Conservation (phyloP, 1,140 invertebrate species). For the Drosophila melanica region DNA sequence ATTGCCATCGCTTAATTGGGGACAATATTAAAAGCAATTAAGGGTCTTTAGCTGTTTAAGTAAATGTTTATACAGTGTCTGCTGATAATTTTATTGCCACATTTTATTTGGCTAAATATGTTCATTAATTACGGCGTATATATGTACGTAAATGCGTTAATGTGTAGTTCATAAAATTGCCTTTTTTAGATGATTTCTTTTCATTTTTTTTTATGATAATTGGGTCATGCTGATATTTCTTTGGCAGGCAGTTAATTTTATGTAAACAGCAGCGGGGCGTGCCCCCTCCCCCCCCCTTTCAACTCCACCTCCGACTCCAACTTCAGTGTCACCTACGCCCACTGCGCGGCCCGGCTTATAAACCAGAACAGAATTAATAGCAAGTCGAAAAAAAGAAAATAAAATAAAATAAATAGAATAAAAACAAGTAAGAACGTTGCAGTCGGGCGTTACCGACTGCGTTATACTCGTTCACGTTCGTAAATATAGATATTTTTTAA, state of each 20-base stretch:
- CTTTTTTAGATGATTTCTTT: slow-evolving; percentile 5
- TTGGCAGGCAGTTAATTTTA: slow-evolving; percentile 48
- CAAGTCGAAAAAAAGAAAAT: background rate
- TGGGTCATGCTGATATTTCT: slow-evolving; percentile 61
- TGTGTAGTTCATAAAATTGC: slow-evolving; percentile 24
- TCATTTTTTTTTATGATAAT: slow-evolving; percentile 47
- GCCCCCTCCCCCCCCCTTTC: background rate
- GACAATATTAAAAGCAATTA: background rate
- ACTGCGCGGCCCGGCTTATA: slow-evolving; percentile 28
- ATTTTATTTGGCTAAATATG: slow-evolving; percentile 34
- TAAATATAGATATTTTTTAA: no score
- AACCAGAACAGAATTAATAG: slow-evolving; percentile 36
- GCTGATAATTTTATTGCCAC: slow-evolving; percentile 17
- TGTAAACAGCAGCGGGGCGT: slow-evolving; percentile 38
- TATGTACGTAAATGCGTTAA: background rate
- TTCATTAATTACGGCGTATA: slow-evolving; percentile 32
- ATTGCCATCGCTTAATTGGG: no score
- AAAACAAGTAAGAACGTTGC: no score
- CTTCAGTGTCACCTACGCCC: slow-evolving; percentile 10
- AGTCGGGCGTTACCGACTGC: no score
- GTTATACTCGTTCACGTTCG: no score
- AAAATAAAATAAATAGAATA: background rate
- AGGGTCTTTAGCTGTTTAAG: background rate
- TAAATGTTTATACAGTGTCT: background rate
- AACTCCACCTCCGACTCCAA: background rate